Evolutionary conservation across 1,140 invertebrate species (phyloP).

Genomic region (Pararge aegeria): DNA sequence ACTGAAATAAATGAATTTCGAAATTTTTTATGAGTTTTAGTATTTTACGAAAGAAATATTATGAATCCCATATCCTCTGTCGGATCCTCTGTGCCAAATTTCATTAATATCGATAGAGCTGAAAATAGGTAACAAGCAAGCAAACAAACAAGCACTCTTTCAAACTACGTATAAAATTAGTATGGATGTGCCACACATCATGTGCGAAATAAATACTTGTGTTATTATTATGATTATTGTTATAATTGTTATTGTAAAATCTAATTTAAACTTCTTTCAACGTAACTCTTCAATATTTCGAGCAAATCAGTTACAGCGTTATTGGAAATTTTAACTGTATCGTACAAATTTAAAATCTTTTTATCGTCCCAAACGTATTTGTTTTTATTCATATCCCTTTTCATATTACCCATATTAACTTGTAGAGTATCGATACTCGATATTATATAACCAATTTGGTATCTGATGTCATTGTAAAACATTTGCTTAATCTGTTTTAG

Average conservation of each 20-base stretch:
- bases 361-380: constrained; percentile 36
- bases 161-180: no score
- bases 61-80: no score
- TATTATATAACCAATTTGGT: constrained; percentile 49
- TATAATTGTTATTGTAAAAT: neutral
- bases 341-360: constrained; percentile 44
- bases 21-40: no score
- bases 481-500: constrained; percentile 31
- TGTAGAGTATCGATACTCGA: constrained; percentile 44
- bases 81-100: no score
- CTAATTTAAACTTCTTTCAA: constrained; percentile 8
- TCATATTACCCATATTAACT: constrained; percentile 42
- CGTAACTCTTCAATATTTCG: constrained; percentile 28
- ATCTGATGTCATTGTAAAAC: constrained; percentile 30
- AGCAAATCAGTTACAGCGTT: constrained; percentile 30
- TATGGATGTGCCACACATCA: no score
- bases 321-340: constrained; percentile 40
- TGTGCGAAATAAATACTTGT: no score
- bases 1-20: no score
- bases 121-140: no score
- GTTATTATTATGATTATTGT: no score
- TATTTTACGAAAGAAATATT: no score
- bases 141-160: no score
- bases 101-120: no score
- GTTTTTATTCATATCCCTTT: constrained; percentile 31